A percentile compares a stretch with the other conserved stretches of the same genome.
Conservation (phyloP, 2,797 vertebrate species). For the Neosalanx taihuensis region DNA sequence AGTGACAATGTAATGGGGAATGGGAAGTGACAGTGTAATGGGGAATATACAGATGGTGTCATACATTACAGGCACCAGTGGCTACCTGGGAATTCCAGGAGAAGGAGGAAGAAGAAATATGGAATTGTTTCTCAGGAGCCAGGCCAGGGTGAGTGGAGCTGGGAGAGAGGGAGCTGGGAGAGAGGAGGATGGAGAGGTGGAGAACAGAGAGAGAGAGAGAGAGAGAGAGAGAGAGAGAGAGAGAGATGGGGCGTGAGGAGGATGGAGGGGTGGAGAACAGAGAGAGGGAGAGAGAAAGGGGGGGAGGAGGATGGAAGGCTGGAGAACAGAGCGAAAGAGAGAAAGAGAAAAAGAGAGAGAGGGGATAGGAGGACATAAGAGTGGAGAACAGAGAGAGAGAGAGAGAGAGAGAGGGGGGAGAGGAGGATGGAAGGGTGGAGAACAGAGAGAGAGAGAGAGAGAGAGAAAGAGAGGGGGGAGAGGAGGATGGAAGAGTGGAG, state of each 20-base stretch:
- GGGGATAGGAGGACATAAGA: no score
- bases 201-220: conserved; percentile 35
- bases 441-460: no score
- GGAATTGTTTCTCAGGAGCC: neutral
- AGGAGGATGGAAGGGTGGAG: neutral
- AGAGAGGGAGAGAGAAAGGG: neutral
- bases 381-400: no score
- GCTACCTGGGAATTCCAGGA: conserved; percentile 60
- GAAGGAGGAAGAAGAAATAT: conserved; percentile 40
- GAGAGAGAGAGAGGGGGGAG: neutral
- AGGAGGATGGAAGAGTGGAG: no score
- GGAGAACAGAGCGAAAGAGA: neutral
- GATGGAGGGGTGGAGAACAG: conserved; percentile 16
- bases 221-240: conserved; percentile 48
- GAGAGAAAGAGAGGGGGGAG: no score
- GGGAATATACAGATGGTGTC: conserved; percentile 70
- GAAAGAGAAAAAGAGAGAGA: neutral
- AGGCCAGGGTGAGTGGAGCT: neutral
- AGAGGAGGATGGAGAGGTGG: conserved; percentile 22
- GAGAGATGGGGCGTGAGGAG: no score
- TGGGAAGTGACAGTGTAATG: conserved; percentile 47
- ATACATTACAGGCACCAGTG: conserved; percentile 59
- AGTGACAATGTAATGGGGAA: conserved; percentile 67
- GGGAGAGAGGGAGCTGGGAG: conserved; percentile 35
- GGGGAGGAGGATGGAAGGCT: neutral